A percentile compares a stretch with the other conserved stretches of the same genome.
Conservation (phyloP, 2,797 vertebrate species). For the Urophycis tenuis region DNA sequence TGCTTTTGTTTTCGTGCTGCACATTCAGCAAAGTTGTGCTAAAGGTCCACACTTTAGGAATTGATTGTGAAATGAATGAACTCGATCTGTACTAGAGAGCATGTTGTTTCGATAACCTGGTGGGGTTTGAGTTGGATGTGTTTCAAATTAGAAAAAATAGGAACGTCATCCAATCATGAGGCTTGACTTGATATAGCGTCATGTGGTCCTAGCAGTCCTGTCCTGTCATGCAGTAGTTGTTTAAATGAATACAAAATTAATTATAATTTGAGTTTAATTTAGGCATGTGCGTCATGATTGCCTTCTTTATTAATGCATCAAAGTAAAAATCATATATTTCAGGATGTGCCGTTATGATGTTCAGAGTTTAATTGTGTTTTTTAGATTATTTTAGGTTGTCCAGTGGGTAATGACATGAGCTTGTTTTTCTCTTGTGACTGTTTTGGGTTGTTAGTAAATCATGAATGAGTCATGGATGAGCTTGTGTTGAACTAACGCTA, state of each 20-base stretch:
- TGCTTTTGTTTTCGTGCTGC: not conserved
- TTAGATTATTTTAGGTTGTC: not conserved
- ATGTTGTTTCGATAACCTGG: no score
- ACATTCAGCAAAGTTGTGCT: not conserved
- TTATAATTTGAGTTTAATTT: not conserved
- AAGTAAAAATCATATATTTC: not conserved
- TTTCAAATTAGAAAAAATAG: not conserved
- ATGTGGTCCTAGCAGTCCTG: not conserved
- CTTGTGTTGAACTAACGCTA: conserved; percentile 30
- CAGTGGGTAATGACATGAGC: no score
- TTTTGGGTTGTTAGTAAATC: not conserved
- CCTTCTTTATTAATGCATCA: not conserved
- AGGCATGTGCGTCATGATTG: not conserved
- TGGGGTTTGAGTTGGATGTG: not conserved
- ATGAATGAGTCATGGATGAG: conserved; percentile 17
- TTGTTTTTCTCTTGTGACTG: not conserved
- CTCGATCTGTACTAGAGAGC: no score
- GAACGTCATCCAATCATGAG: not conserved
- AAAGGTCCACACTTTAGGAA: not conserved
- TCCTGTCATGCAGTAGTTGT: not conserved
- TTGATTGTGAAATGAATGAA: no score
- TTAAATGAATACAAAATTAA: not conserved
- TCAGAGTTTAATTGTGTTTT: not conserved
- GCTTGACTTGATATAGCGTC: not conserved
- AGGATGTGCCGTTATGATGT: not conserved